Percentiles rank a stretch among this genome's conserved stretches.
Evolutionary conservation across 2,797 vertebrate genomes (phyloP).

Genomic region (Selene dorsalis): DNA sequence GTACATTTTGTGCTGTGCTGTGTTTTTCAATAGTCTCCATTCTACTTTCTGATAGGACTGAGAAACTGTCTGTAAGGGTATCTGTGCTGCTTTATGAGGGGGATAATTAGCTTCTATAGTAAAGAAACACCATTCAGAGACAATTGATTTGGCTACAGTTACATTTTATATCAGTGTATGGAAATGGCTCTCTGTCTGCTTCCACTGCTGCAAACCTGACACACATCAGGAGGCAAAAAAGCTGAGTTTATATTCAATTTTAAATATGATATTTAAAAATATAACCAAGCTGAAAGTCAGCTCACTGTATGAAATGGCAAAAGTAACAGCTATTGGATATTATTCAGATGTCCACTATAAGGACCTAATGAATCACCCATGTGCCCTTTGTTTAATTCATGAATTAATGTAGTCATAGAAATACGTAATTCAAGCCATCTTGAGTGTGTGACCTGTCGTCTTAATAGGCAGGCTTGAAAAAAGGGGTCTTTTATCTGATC

Average conservation of each 20-base stretch:
- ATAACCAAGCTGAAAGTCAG: background rate
- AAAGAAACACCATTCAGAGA: conserved; percentile 24
- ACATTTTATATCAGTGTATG: conserved; percentile 22
- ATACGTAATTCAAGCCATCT: background rate
- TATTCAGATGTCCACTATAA: background rate
- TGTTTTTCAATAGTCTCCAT: conserved; percentile 51
- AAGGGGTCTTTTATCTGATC: background rate
- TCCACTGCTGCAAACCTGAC: background rate
- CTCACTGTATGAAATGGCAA: background rate
- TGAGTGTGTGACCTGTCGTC: background rate
- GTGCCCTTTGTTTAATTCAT: background rate
- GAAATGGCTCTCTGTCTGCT: background rate
- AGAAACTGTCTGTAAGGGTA: conserved; percentile 36
- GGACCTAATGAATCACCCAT: background rate
- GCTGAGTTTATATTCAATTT: background rate
- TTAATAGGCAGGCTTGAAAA: background rate
- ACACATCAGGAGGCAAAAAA: background rate
- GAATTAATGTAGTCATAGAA: background rate
- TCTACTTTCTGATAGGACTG: conserved; percentile 38
- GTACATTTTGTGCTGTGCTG: conserved; percentile 53
- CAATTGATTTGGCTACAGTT: conserved; percentile 28
- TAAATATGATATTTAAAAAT: background rate
- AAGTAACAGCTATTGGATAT: background rate
- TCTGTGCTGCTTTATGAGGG: conserved; percentile 35
- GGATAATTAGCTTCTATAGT: conserved; percentile 58